These are phyloP conservation scores for Masticophis lateralis DNA, from an alignment of 2,797 vertebrate genomes.

Conservation along the genomic window DNA sequence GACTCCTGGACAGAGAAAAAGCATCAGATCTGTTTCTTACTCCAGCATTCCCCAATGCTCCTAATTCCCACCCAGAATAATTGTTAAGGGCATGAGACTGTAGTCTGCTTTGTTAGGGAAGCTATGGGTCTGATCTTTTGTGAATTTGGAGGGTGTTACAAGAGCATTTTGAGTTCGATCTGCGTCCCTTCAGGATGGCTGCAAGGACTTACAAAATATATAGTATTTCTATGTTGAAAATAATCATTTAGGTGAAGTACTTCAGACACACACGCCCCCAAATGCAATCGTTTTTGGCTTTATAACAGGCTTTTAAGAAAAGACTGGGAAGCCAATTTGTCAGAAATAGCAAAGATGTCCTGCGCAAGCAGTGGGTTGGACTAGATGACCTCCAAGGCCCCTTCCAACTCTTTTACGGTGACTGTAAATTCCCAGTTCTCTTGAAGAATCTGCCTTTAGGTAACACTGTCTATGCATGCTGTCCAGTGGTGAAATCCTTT, in stretches of 20 bases:
- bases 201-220: background rate
- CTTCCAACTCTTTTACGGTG: background rate
- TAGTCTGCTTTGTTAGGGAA: background rate
- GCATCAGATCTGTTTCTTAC: background rate
- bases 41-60: background rate
- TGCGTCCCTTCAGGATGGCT: background rate
- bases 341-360: background rate
- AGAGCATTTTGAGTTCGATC: background rate
- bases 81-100: background rate
- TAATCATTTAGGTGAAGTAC: background rate
- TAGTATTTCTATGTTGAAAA: background rate
- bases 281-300: background rate
- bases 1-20: background rate
- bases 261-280: background rate
- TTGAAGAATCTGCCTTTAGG: background rate
- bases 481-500: background rate
- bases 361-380: background rate
- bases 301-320: background rate
- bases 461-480: rapidly evolving
- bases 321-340: background rate
- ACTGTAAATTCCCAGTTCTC: background rate
- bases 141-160: background rate
- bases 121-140: background rate
- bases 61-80: background rate
- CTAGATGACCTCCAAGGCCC: background rate